Conservation (phyloP, 2,797 vertebrate species). For the Microtus obscurus region DNA sequence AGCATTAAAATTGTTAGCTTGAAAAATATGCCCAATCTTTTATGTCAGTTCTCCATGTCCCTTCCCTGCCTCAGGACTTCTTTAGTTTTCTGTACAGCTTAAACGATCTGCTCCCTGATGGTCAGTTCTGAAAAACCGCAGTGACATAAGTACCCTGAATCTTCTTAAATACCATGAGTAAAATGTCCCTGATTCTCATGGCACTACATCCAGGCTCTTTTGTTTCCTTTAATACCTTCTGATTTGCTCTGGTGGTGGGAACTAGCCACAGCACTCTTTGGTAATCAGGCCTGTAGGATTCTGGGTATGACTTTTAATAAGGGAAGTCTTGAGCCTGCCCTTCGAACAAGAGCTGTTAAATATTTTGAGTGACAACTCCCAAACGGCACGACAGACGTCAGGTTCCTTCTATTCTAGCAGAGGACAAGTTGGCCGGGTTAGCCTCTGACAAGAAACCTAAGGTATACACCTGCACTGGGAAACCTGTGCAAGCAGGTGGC, state of each 20-base stretch:
- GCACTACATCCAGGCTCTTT: neutral
- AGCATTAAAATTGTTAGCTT: constrained; percentile 21
- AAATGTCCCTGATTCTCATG: neutral
- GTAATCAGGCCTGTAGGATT: neutral
- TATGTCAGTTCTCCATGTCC: neutral
- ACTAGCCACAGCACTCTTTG: neutral
- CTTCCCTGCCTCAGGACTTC: constrained; percentile 14
- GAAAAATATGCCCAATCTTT: neutral
- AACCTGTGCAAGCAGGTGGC: neutral
- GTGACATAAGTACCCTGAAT: neutral
- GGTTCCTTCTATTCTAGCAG: neutral
- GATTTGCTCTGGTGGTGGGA: neutral
- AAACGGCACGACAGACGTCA: neutral
- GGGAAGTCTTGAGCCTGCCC: neutral
- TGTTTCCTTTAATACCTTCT: neutral
- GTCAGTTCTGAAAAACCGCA: neutral
- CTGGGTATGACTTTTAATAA: neutral
- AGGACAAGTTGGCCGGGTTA: neutral
- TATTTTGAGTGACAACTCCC: constrained; percentile 20
- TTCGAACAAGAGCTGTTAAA: constrained; percentile 38
- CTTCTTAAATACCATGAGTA: constrained; percentile 1
- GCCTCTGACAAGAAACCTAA: neutral
- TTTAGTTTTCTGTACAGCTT: constrained; percentile 24
- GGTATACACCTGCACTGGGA: neutral
- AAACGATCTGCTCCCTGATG: constrained; percentile 22